Conservation (phyloP, 2,888 invertebrate genomes). For the Cephus pygmeus region DNA sequence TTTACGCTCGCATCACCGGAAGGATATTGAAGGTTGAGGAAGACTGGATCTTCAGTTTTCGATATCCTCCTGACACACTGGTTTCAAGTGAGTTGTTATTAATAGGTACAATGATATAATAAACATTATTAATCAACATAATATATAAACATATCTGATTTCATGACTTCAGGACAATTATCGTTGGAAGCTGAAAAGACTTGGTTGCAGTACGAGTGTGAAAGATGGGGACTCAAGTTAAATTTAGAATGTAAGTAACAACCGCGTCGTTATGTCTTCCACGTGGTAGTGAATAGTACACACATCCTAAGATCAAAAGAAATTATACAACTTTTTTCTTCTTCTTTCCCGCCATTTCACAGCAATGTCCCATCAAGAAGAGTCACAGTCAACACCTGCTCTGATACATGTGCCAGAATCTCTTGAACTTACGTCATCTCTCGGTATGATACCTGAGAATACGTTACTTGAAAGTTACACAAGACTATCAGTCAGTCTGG, state of each 20-base stretch:
- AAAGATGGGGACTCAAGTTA: conserved; percentile 87
- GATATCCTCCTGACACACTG: conserved; percentile 80
- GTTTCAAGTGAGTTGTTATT: conserved; percentile 67
- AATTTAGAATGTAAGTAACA: conserved; percentile 79
- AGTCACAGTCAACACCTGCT: conserved; percentile 90
- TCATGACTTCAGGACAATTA: conserved; percentile 75
- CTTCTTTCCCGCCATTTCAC: conserved; percentile 22
- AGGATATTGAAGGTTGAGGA: conserved; percentile 92
- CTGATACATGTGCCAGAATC: conserved; percentile 77
- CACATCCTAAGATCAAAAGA: conserved; percentile 1
- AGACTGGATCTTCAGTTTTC: conserved; percentile 95
- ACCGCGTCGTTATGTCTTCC: conserved; percentile 7
- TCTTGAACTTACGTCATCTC: conserved; percentile 71
- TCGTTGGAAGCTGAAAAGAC: conserved; percentile 90
- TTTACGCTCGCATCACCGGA: conserved; percentile 94
- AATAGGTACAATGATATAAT: neutral
- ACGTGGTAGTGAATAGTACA: neutral
- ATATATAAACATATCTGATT: conserved; percentile 3
- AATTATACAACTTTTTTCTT: conserved; percentile 41
- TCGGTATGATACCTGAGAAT: conserved; percentile 89
- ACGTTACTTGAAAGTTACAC: conserved; percentile 88
- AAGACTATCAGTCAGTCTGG: conserved; percentile 86
- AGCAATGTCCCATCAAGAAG: conserved; percentile 87
- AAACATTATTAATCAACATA: neutral
- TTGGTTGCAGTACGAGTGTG: conserved; percentile 90